Evolutionary conservation across 2,797 vertebrate species (phyloP).

Genomic region (Gobionotothen gibberifrons): DNA sequence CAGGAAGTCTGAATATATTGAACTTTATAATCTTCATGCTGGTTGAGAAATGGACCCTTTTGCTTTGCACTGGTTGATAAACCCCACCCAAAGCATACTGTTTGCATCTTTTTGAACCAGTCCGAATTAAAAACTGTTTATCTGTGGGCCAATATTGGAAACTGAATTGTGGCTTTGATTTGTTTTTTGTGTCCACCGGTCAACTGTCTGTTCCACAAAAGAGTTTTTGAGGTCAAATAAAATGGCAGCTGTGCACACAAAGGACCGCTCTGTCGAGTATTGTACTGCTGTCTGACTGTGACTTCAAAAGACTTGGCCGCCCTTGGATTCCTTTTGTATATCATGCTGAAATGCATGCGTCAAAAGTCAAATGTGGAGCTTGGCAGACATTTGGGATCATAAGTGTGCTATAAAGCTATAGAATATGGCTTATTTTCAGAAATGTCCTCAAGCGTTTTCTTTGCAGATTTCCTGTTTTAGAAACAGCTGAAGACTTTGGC

Average conservation of each 20-base stretch:
- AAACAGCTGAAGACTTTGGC: conserved; percentile 21
- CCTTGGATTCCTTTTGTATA: conserved; percentile 49
- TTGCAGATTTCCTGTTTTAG: conserved; percentile 13
- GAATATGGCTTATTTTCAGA: conserved; percentile 1
- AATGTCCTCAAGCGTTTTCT: conserved; percentile 17
- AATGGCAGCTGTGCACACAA: conserved; percentile 39
- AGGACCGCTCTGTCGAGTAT: conserved; percentile 18
- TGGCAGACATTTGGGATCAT: conserved; percentile 43
- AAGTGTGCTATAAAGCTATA: not conserved
- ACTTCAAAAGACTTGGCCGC: conserved; percentile 46
- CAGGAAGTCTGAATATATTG: conserved; percentile 26
- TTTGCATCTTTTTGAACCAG: not conserved
- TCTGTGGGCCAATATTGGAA: conserved; percentile 31
- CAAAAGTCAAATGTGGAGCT: conserved; percentile 39
- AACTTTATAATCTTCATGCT: conserved; percentile 15
- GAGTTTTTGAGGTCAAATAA: conserved; percentile 59
- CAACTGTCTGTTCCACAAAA: conserved; percentile 59
- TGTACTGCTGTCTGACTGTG: conserved; percentile 25
- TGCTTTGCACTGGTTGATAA: conserved; percentile 27
- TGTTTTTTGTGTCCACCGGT: conserved; percentile 40
- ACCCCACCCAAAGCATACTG: not conserved
- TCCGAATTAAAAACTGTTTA: conserved; percentile 24
- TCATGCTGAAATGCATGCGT: conserved; percentile 39
- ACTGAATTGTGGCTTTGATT: conserved; percentile 24
- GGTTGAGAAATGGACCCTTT: not conserved